Conservation (phyloP, 1,140 invertebrate species). For the Meteorus sp. region DNA sequence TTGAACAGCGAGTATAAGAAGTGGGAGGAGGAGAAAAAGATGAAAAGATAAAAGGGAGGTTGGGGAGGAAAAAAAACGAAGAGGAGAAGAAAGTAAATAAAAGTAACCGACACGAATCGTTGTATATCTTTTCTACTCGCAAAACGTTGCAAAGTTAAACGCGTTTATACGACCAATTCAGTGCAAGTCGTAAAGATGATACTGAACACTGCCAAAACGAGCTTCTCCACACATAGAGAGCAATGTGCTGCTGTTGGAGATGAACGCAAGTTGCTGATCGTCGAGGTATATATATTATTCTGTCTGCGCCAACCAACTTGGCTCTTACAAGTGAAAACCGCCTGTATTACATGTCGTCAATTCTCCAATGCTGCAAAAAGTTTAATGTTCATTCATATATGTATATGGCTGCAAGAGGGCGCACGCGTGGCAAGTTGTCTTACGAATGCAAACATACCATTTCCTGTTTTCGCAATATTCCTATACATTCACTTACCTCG, state of each 20-base stretch:
- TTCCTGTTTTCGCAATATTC: slow-evolving; percentile 23
- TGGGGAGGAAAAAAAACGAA: too few species aligned
- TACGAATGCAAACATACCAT: slow-evolving; percentile 17
- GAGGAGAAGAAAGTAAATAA: too few species aligned
- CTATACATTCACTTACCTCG: too few species aligned
- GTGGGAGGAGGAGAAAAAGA: too few species aligned
- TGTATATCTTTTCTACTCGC: slow-evolving; percentile 5
- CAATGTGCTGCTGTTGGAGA: too few species aligned
- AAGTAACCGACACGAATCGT: neutral
- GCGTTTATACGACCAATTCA: slow-evolving; percentile 17
- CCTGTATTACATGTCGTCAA: slow-evolving; percentile 13
- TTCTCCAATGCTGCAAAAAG: neutral
- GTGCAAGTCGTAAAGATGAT: slow-evolving; percentile 19
- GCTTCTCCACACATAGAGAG: too few species aligned
- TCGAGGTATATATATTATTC: slow-evolving; percentile 10
- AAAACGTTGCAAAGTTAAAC: slow-evolving; percentile 12
- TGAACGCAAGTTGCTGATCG: too few species aligned
- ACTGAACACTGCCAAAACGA: slow-evolving; percentile 9
- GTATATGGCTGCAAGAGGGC: too few species aligned
- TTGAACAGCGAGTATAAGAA: too few species aligned
- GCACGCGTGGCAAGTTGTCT: slow-evolving; percentile 5
- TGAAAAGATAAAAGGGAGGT: too few species aligned
- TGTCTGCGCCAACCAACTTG: slow-evolving; percentile 6
- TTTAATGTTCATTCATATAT: slow-evolving; percentile 9
- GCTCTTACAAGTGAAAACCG: slow-evolving; percentile 13